Percentiles rank a stretch among this genome's conserved stretches.
phyloP scores from a whole-genome alignment of 2,888 invertebrate genomes.

The Tetanocera ferruginea region DNA sequence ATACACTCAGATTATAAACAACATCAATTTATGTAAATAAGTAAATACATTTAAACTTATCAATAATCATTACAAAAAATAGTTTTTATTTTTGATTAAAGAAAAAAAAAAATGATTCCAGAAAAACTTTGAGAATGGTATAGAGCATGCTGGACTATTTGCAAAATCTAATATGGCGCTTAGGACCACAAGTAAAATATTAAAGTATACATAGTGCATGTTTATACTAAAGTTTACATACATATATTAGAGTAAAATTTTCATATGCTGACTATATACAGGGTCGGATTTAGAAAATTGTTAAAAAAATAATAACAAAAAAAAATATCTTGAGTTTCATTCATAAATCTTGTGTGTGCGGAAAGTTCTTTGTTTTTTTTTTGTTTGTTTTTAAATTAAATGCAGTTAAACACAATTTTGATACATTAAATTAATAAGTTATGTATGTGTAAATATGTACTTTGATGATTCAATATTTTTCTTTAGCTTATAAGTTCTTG shows the following conservation, averaged over 20 bases:
- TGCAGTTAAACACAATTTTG: background rate
- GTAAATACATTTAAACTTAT: constrained; percentile 62
- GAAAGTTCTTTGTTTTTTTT: background rate
- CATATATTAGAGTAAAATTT: background rate
- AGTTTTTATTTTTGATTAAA: constrained; percentile 18
- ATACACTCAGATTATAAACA: constrained; percentile 38
- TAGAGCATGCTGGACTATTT: background rate
- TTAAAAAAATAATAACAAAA: background rate
- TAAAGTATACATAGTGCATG: background rate
- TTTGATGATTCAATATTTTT: constrained; percentile 13
- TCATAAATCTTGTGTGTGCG: background rate
- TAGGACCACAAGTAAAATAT: constrained; percentile 4
- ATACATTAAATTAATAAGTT: constrained; percentile 15
- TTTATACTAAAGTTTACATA: background rate
- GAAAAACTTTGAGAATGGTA: background rate
- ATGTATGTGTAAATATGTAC: constrained; percentile 34
- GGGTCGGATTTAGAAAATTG: constrained; percentile 18
- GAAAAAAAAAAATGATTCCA: background rate
- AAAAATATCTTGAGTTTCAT: background rate
- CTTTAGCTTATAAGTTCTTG: constrained; percentile 22
- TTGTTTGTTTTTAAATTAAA: constrained; percentile 5
- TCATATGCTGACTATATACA: background rate
- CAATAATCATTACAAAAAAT: constrained; percentile 52
- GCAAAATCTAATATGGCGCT: constrained; percentile 3
- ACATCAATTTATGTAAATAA: constrained; percentile 59